Conservation (phyloP, 37 sponge, comb jelly and placozoan genomes). For the Aphrocallistes beatrix region DNA sequence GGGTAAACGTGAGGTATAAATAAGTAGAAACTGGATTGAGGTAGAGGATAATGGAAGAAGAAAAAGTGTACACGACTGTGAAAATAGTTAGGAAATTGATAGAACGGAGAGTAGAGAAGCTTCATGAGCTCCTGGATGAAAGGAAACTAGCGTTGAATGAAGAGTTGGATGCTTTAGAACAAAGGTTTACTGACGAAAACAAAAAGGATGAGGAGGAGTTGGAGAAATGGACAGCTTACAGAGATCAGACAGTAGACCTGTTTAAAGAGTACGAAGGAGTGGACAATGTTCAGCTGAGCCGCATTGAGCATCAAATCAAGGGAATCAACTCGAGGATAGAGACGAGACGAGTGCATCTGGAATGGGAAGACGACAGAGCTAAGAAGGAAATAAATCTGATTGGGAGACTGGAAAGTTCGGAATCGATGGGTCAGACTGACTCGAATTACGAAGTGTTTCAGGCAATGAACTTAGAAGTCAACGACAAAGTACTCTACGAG, state of each 20-base stretch:
- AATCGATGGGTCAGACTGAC: too few species aligned
- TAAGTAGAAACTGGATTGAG: too few species aligned
- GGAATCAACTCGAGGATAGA: background rate
- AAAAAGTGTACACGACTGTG: background rate
- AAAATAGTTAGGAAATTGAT: background rate
- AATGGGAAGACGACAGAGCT: background rate
- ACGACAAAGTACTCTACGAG: too few species aligned
- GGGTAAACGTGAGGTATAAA: too few species aligned
- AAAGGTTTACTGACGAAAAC: background rate
- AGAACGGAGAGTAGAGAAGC: background rate
- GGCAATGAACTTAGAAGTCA: too few species aligned
- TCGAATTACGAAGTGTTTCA: too few species aligned
- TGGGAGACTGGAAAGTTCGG: too few species aligned
- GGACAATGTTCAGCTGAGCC: background rate
- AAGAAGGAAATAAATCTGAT: background rate
- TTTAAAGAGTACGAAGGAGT: background rate
- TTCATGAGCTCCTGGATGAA: background rate
- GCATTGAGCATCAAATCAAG: background rate
- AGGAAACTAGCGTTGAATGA: background rate
- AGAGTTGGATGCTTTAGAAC: background rate
- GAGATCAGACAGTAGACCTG: background rate
- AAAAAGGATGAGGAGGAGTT: background rate
- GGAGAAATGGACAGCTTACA: background rate
- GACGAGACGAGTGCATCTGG: background rate
- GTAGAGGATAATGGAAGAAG: background rate